Evolutionary conservation across 2,113 vertebrate genomes (phyloP).

Genomic region (Pao palembangensis): DNA sequence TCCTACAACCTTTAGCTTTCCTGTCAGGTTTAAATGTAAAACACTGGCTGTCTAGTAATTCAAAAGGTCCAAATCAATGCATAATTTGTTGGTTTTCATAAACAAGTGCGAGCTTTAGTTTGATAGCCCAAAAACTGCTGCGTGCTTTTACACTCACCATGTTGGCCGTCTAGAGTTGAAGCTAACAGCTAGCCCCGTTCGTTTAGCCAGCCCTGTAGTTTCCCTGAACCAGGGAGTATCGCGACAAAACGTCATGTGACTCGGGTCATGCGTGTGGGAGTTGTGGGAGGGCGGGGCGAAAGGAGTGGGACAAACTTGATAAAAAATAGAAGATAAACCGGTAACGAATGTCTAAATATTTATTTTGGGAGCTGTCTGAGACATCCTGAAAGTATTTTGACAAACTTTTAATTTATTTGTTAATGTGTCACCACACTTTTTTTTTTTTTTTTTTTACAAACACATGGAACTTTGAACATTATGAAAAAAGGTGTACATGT

Average conservation of each 20-base stretch:
- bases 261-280: slow-evolving; percentile 34
- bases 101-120: neutral
- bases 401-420: too few relatives aligned
- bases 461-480: too few relatives aligned
- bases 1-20: slow-evolving; percentile 34
- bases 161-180: slow-evolving; percentile 61
- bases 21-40: slow-evolving; percentile 16
- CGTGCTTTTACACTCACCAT: slow-evolving; percentile 62
- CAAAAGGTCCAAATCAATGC: fast-evolving
- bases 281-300: neutral
- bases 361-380: too few relatives aligned
- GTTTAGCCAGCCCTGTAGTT: slow-evolving; percentile 26
- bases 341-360: too few relatives aligned
- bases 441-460: too few relatives aligned
- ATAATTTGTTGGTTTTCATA: neutral
- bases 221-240: slow-evolving; percentile 42
- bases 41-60: neutral
- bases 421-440: too few relatives aligned
- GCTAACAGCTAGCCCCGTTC: slow-evolving; percentile 61
- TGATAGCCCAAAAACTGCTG: neutral
- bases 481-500: too few relatives aligned
- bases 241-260: slow-evolving; percentile 56
- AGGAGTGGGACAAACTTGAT: neutral
- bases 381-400: too few relatives aligned
- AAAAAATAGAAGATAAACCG: neutral